A percentile compares a stretch with the other conserved stretches of the same genome.
Evolutionary conservation across 2,888 invertebrate genomes (phyloP).

Genomic region (Theretra japonica): DNA sequence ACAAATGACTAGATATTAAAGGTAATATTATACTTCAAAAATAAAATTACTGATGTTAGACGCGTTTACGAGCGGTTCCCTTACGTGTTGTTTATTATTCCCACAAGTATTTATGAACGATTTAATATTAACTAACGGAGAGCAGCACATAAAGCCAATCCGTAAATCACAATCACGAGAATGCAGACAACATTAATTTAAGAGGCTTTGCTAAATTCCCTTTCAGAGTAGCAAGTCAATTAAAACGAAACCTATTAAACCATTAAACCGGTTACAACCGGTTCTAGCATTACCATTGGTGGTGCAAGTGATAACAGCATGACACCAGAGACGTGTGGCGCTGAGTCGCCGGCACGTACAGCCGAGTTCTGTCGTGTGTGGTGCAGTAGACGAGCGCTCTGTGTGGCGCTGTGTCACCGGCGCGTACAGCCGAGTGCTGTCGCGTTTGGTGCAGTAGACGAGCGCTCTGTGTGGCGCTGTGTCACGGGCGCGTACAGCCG

Average conservation of each 20-base stretch:
- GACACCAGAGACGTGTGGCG: neutral
- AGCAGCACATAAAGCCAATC: neutral
- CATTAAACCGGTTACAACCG: conserved; percentile 59
- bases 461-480: conserved; percentile 18
- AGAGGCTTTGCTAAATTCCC: conserved; percentile 54
- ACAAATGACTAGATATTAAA: too few species aligned
- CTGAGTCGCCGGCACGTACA: conserved; percentile 11
- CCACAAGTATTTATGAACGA: neutral
- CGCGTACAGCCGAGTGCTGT: conserved; percentile 16
- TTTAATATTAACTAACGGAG: neutral
- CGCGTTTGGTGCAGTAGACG: conserved; percentile 22
- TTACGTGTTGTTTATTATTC: neutral
- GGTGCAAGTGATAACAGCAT: conserved; percentile 37
- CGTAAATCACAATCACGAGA: conserved; percentile 21
- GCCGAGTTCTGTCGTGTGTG: conserved; percentile 9
- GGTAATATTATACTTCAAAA: too few species aligned
- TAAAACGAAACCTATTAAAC: conserved; percentile 54
- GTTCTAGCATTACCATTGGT: conserved; percentile 42
- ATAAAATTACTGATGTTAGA: too few species aligned
- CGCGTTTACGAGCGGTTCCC: too few species aligned
- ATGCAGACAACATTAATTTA: conserved; percentile 33
- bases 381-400: conserved; percentile 16
- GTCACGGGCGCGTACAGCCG: conserved; percentile 25
- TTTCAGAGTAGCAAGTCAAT: conserved; percentile 56
- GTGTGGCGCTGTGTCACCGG: conserved; percentile 12